These are phyloP conservation scores for Euzetes globulus DNA, from an alignment of 2,888 invertebrate species.

Conservation along the genomic window DNA sequence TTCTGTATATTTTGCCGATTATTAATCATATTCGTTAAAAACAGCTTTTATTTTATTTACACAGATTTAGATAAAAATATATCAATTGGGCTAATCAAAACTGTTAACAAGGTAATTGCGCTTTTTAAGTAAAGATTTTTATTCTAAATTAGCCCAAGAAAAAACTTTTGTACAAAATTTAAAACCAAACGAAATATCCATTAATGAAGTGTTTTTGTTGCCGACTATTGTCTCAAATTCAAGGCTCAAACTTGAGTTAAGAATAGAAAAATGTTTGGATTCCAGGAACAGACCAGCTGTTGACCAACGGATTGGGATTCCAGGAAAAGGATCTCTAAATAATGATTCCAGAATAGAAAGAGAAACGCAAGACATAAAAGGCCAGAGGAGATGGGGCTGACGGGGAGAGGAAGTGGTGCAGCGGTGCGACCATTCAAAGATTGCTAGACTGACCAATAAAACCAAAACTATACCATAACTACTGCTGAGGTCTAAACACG, in stretches of 20 bases:
- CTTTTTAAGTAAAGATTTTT: no score
- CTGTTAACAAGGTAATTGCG: no score
- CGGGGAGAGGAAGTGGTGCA: neutral
- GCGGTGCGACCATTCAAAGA: neutral
- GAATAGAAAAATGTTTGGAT: neutral
- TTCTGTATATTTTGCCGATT: no score
- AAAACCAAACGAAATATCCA: neutral
- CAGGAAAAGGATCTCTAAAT: slow-evolving; percentile 5
- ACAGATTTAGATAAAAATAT: no score
- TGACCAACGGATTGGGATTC: neutral
- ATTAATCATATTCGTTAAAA: no score
- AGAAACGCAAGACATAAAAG: slow-evolving; percentile 3
- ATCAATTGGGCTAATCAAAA: no score
- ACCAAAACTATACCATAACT: neutral
- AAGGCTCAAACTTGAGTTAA: neutral
- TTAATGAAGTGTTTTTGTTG: neutral
- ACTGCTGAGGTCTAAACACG: neutral
- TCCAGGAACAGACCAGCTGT: slow-evolving; percentile 1
- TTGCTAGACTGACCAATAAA: neutral
- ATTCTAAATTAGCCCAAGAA: no score
- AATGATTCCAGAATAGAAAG: neutral
- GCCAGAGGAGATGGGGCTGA: neutral
- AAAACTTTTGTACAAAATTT: no score
- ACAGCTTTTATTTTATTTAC: no score
- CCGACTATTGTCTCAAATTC: neutral